Evolutionary conservation across 2,797 vertebrate species (phyloP).

Genomic region (Myotis pilosus): DNA sequence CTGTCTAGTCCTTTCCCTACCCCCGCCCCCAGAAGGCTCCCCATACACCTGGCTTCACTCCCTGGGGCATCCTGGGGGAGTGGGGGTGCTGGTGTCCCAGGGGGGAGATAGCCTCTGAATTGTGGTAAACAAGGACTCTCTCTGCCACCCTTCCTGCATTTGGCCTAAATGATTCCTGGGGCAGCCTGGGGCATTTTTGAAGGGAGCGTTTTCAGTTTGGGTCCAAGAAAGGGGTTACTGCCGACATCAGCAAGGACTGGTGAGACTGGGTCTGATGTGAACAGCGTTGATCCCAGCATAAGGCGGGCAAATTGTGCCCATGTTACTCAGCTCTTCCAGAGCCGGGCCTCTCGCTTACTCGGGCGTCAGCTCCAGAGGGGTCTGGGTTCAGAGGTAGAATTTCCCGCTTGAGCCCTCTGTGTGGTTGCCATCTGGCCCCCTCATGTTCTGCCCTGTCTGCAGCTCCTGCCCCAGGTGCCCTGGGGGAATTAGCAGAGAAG

Average conservation of each 20-base stretch:
- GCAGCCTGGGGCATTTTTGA: neutral
- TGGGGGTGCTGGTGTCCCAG: neutral
- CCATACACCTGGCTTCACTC: neutral
- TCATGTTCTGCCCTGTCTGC: neutral
- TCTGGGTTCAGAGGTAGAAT: neutral
- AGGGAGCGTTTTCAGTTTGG: neutral
- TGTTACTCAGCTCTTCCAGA: neutral
- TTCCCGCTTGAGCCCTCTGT: rapidly evolving
- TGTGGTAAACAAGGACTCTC: neutral
- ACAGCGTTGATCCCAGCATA: neutral
- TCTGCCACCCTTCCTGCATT: neutral
- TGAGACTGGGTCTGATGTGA: neutral
- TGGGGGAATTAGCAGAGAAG: neutral
- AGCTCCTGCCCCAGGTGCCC: neutral
- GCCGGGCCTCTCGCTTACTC: neutral
- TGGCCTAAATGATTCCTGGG: neutral
- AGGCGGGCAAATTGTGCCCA: neutral
- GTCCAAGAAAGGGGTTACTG: neutral
- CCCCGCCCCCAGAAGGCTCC: neutral
- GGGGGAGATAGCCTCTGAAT: neutral
- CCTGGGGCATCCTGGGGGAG: neutral
- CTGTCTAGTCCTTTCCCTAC: neutral
- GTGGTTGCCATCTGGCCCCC: neutral
- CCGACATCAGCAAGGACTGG: neutral
- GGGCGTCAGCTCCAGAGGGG: neutral